phyloP scores from a whole-genome alignment of 2,797 vertebrate species.

The Hapalemur alaotrensis region DNA sequence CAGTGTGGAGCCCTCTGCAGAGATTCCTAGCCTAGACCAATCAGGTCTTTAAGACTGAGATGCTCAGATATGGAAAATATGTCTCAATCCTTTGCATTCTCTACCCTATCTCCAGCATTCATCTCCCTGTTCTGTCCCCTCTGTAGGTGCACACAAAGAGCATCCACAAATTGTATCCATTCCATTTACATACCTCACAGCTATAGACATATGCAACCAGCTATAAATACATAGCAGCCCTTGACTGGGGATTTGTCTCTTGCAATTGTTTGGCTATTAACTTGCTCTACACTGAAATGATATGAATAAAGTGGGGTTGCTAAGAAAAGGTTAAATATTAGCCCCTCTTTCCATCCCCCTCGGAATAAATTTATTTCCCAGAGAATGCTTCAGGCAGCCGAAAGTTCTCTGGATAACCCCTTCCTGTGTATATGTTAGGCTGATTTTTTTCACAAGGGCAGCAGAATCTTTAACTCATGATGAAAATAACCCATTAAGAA shows the following conservation, averaged over 20 bases:
- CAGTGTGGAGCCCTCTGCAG: not conserved
- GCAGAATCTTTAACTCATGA: not conserved
- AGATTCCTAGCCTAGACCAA: not conserved
- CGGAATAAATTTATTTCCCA: constrained; percentile 7
- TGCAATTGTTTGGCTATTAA: constrained; percentile 19
- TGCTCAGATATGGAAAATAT: constrained; percentile 17
- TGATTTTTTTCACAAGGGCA: constrained; percentile 40
- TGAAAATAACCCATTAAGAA: constrained; percentile 34
- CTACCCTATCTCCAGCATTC: not conserved
- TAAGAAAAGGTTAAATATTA: constrained; percentile 43
- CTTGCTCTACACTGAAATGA: constrained; percentile 3
- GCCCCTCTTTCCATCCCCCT: not conserved
- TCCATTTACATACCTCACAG: constrained; percentile 39
- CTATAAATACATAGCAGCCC: not conserved
- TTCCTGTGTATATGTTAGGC: not conserved
- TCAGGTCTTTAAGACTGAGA: constrained; percentile 30
- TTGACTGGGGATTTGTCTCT: not conserved
- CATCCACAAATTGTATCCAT: constrained; percentile 2
- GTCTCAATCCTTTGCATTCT: not conserved
- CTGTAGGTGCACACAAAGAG: not conserved
- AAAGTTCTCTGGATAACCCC: not conserved
- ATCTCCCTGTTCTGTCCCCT: not conserved
- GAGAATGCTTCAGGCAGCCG: constrained; percentile 18
- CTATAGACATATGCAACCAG: not conserved
- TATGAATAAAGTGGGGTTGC: not conserved